Percentiles rank a stretch among this genome's conserved stretches.
phyloP scores from a whole-genome alignment of 1,140 invertebrate species.

The Stenopsyche tienmushanensis region DNA sequence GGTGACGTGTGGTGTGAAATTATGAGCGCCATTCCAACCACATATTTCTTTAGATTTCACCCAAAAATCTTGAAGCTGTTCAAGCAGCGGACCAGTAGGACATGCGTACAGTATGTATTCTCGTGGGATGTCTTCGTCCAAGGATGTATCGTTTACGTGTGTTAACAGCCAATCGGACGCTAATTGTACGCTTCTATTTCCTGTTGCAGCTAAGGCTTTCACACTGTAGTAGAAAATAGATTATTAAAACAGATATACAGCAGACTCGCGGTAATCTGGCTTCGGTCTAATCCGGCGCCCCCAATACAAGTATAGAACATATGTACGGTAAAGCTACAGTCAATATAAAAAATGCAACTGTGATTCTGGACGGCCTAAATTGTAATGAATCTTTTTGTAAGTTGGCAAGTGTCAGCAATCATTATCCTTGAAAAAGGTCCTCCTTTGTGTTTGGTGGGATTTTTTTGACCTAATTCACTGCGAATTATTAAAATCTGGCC shows the following conservation, averaged over 20 bases:
- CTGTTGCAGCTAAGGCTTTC: conserved; percentile 87
- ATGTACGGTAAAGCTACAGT: too few relatives aligned
- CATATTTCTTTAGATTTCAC: conserved; percentile 70
- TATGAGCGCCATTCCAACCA: conserved; percentile 87
- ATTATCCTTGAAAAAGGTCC: too few relatives aligned
- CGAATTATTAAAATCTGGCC: too few relatives aligned
- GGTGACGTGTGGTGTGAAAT: conserved; percentile 86
- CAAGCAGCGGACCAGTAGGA: conserved; percentile 67
- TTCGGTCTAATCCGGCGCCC: too few relatives aligned
- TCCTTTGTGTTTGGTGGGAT: too few relatives aligned
- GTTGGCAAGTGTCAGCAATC: too few relatives aligned
- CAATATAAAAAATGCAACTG: too few relatives aligned
- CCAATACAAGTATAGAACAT: too few relatives aligned
- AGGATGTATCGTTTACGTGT: conserved; percentile 78
- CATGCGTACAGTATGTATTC: conserved; percentile 86
- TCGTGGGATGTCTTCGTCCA: conserved; percentile 72
- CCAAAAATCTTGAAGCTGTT: conserved; percentile 77
- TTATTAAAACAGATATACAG: too few relatives aligned
- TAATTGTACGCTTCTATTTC: conserved; percentile 79
- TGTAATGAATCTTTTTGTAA: too few relatives aligned
- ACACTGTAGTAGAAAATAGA: conserved; percentile 73
- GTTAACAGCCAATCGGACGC: conserved; percentile 88
- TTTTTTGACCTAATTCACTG: too few relatives aligned
- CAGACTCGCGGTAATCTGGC: not conserved
- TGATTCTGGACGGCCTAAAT: too few relatives aligned